phyloP scores from a whole-genome alignment of 64 coral and sea anemone species.

The Stylophora pistillata region DNA sequence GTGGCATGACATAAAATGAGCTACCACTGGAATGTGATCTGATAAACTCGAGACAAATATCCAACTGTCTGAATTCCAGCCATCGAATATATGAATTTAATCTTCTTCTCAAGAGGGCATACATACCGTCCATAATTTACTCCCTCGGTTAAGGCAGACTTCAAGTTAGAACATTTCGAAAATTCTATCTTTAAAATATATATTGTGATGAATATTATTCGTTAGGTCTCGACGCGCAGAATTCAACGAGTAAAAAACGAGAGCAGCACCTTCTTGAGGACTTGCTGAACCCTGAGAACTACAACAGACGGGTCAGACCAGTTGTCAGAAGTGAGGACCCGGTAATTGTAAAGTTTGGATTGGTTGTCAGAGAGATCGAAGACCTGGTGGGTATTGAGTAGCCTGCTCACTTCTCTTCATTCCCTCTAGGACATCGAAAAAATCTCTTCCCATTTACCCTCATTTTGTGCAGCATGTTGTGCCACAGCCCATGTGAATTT shows the following conservation, averaged over 20 bases:
- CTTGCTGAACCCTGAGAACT: conserved; percentile 52
- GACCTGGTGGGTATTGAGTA: conserved; percentile 67
- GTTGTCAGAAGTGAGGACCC: background rate
- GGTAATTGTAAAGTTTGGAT: conserved; percentile 68
- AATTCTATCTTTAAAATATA: background rate
- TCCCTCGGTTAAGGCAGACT: too few relatives aligned
- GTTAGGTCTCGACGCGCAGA: background rate
- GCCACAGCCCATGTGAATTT: background rate
- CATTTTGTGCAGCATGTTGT: background rate
- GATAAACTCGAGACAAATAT: too few relatives aligned
- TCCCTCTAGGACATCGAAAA: too few relatives aligned
- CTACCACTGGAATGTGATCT: too few relatives aligned
- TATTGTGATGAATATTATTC: background rate
- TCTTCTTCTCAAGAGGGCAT: too few relatives aligned
- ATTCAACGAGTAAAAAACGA: background rate
- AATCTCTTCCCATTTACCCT: too few relatives aligned
- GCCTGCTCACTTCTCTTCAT: background rate
- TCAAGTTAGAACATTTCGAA: too few relatives aligned
- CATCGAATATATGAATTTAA: too few relatives aligned
- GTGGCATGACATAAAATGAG: too few relatives aligned
- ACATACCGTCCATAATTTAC: too few relatives aligned
- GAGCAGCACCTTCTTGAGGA: conserved; percentile 19
- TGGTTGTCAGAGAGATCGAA: conserved; percentile 64
- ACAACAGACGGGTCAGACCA: conserved; percentile 68
- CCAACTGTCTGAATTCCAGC: too few relatives aligned